Percentiles rank a stretch among this genome's conserved stretches.
phyloP scores from a whole-genome alignment of 2,113 vertebrate species.

The Casuarius casuarius region DNA sequence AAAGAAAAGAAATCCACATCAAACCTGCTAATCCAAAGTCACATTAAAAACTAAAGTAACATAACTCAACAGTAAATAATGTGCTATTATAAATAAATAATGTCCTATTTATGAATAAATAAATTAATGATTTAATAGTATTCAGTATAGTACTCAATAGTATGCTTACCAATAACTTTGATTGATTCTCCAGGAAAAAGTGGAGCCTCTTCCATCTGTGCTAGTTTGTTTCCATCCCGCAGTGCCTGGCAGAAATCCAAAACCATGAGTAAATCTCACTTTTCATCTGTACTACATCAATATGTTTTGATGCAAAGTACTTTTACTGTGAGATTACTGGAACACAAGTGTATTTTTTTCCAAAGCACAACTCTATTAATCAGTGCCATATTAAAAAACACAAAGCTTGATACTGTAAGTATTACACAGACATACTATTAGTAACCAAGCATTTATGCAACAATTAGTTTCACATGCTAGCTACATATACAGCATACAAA shows the following conservation, averaged over 20 bases:
- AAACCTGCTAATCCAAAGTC: background rate
- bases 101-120: background rate
- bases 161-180: constrained; percentile 86
- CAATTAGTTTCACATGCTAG: constrained; percentile 52
- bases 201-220: constrained; percentile 90
- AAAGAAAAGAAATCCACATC: constrained; percentile 11
- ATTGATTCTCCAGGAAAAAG: constrained; percentile 92
- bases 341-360: constrained; percentile 36
- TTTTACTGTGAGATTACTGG: constrained; percentile 47
- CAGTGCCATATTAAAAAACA: constrained; percentile 15
- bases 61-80: background rate
- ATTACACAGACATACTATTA: constrained; percentile 5
- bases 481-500: constrained; percentile 8
- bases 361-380: constrained; percentile 44
- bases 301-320: constrained; percentile 31
- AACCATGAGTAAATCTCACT: constrained; percentile 64
- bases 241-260: constrained; percentile 81
- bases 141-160: background rate
- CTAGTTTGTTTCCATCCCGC: constrained; percentile 84
- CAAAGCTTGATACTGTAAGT: background rate
- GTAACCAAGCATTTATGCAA: constrained; percentile 68
- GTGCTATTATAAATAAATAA: background rate
- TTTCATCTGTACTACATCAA: constrained; percentile 24
- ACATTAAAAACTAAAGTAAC: background rate
- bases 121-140: background rate